Evolutionary conservation across 2,797 vertebrate genomes (phyloP).

Genomic region (Triplophysa bombifrons): DNA sequence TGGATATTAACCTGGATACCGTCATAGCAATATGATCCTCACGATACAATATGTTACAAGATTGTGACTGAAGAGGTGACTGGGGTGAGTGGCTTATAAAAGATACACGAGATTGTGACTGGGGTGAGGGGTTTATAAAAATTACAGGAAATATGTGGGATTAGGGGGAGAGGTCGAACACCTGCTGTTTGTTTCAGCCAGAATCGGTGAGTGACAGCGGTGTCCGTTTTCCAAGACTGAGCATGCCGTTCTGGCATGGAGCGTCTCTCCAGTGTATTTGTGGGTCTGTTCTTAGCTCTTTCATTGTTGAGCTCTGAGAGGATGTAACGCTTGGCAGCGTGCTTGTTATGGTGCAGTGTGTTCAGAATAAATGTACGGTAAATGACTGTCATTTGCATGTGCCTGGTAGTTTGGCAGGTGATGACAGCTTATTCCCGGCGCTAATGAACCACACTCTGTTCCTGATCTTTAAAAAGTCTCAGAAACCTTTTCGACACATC

Average conservation of each 20-base stretch:
- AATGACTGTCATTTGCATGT: conserved; percentile 39
- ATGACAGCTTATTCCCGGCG: conserved; percentile 20
- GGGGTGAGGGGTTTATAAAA: not conserved
- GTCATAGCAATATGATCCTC: conserved; percentile 22
- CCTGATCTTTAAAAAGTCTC: conserved; percentile 12
- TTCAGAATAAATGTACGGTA: conserved; percentile 23
- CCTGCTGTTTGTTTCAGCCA: conserved; percentile 25
- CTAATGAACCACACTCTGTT: conserved; percentile 28
- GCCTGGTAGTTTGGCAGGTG: conserved; percentile 32
- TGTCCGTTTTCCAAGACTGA: conserved; percentile 24
- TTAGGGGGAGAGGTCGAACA: conserved; percentile 19
- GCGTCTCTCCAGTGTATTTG: not conserved
- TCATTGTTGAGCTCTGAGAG: conserved; percentile 21
- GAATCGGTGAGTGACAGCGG: conserved; percentile 6
- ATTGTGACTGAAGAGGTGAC: conserved; percentile 20
- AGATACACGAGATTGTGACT: conserved; percentile 5
- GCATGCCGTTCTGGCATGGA: conserved; percentile 13
- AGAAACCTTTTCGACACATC: not conserved
- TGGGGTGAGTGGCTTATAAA: not conserved
- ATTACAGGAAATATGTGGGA: not conserved
- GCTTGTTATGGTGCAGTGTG: conserved; percentile 25
- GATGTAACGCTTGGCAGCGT: not conserved
- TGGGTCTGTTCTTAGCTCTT: not conserved
- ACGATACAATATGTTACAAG: not conserved
- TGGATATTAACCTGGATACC: conserved; percentile 1